These are phyloP conservation scores for Oryzias woworae DNA, from an alignment of 2,113 vertebrate genomes.

Conservation along the genomic window DNA sequence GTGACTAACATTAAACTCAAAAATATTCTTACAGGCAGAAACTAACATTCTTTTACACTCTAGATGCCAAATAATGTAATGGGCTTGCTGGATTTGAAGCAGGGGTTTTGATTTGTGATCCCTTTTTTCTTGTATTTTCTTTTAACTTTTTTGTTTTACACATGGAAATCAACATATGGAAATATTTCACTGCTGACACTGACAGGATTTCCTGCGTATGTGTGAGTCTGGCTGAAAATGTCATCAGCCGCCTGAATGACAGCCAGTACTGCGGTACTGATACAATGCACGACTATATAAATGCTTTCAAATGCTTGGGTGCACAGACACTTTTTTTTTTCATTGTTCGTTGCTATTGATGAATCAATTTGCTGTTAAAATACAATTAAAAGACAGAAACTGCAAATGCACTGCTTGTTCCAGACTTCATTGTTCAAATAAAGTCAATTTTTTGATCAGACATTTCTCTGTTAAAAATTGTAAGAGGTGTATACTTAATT, in stretches of 20 bases:
- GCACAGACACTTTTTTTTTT: not conserved
- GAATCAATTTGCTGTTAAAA: no score
- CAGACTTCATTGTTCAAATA: no score
- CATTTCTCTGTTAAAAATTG: no score
- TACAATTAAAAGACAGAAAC: no score
- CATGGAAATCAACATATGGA: slow-evolving; percentile 34
- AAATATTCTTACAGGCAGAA: no score
- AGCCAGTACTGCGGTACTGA: not conserved
- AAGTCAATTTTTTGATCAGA: no score
- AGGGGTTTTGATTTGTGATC: slow-evolving; percentile 25
- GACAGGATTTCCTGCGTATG: slow-evolving; percentile 12
- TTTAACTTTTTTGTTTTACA: slow-evolving; percentile 3
- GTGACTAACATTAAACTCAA: no score
- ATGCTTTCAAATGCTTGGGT: slow-evolving; percentile 4
- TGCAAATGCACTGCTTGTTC: no score
- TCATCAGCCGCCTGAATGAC: slow-evolving; percentile 39
- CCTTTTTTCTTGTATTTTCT: not conserved
- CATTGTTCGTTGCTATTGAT: no score
- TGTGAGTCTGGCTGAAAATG: slow-evolving; percentile 41
- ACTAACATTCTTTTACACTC: no score
- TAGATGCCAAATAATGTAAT: slow-evolving; percentile 33
- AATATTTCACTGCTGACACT: slow-evolving; percentile 49
- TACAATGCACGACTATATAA: not conserved
- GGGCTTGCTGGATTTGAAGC: not conserved
- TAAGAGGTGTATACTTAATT: no score